These are phyloP conservation scores for Gonocerus acuteangulatus DNA, from an alignment of 2,888 invertebrate genomes.

Conservation along the genomic window DNA sequence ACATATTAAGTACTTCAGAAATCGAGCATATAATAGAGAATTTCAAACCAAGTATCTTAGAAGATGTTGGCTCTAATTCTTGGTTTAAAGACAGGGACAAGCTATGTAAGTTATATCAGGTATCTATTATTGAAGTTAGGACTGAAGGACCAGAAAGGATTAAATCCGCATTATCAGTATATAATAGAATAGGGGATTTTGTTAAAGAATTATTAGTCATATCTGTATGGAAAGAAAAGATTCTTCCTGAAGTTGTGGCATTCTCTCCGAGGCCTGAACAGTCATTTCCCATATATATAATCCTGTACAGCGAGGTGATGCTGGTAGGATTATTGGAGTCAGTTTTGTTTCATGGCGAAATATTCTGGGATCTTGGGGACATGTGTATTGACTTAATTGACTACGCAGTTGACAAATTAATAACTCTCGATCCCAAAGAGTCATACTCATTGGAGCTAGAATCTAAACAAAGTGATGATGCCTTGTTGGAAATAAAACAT, in stretches of 20 bases:
- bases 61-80: slow-evolving; percentile 23
- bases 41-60: slow-evolving; percentile 25
- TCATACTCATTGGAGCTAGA: not conserved
- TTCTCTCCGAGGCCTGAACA: slow-evolving; percentile 57
- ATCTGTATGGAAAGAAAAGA: slow-evolving; percentile 75
- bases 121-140: slow-evolving; percentile 22
- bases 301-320: slow-evolving; percentile 74
- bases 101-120: slow-evolving; percentile 30
- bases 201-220: slow-evolving; percentile 77
- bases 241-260: slow-evolving; percentile 68
- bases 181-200: slow-evolving; percentile 56
- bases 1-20: slow-evolving; percentile 20
- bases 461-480: not conserved
- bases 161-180: slow-evolving; percentile 8
- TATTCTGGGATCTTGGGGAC: slow-evolving; percentile 69
- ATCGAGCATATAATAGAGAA: slow-evolving; percentile 27
- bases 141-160: slow-evolving; percentile 24
- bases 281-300: slow-evolving; percentile 69
- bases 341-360: slow-evolving; percentile 70
- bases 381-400: slow-evolving; percentile 71
- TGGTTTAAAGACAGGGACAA: slow-evolving; percentile 29
- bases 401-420: slow-evolving; percentile 46
- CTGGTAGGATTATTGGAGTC: slow-evolving; percentile 73
- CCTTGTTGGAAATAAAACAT: slow-evolving; percentile 53
- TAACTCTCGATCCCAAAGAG: not conserved